These are phyloP conservation scores for Sterrhoptilus dennistouni DNA, from an alignment of 2,113 vertebrate genomes.

Conservation along the genomic window DNA sequence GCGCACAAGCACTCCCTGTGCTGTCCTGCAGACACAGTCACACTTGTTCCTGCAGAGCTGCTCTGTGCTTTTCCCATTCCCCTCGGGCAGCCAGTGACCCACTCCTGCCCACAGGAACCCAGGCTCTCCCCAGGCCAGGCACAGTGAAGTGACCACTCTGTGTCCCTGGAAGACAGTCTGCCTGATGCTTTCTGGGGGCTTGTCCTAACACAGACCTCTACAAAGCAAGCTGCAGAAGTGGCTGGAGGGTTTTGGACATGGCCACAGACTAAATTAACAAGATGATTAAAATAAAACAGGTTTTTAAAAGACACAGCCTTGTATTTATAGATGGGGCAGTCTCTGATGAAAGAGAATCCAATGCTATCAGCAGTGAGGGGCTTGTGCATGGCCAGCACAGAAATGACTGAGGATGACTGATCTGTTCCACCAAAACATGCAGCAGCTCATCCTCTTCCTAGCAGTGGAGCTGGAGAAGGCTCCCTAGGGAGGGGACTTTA, in stretches of 20 bases:
- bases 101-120: fast-evolving
- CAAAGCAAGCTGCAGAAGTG: neutral
- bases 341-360: fast-evolving
- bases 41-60: neutral
- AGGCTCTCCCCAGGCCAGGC: neutral
- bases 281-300: neutral
- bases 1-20: no score
- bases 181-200: neutral
- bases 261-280: neutral
- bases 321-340: neutral
- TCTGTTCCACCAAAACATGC: neutral
- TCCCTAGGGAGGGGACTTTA: neutral
- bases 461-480: neutral
- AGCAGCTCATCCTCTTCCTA: neutral
- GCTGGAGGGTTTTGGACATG: neutral
- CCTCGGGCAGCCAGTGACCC: fast-evolving
- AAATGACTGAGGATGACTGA: neutral
- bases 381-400: neutral
- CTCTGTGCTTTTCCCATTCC: no score
- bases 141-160: neutral
- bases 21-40: neutral
- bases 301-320: neutral
- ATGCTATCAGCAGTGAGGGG: fast-evolving
- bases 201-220: neutral
- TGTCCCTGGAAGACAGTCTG: neutral